These are phyloP conservation scores for Tupaia chinensis DNA, from an alignment of 2,113 vertebrate genomes.

Conservation along the genomic window DNA sequence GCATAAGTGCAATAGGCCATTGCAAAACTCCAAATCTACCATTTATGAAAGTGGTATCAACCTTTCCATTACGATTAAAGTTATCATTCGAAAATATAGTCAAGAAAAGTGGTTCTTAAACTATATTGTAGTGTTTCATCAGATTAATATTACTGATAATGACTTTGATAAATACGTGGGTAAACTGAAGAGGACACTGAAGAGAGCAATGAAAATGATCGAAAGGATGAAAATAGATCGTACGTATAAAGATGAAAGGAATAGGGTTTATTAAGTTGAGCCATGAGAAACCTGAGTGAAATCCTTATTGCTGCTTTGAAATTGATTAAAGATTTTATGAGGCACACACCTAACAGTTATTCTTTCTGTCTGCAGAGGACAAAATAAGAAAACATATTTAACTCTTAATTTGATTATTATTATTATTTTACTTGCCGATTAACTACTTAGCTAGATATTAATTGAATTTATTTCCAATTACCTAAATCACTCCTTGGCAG, in stretches of 20 bases:
- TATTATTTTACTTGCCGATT: conserved; percentile 47
- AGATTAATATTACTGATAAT: not conserved
- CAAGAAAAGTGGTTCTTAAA: not conserved
- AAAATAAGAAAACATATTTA: conserved; percentile 25
- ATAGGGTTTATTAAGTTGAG: not conserved
- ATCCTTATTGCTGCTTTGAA: not conserved
- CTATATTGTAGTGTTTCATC: not conserved
- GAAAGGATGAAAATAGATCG: conserved; percentile 5
- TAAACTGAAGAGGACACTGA: not conserved
- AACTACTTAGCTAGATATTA: conserved; percentile 47
- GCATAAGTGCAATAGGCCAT: not conserved
- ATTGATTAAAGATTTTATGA: not conserved
- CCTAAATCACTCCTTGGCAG: conserved; percentile 40
- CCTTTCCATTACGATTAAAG: not conserved
- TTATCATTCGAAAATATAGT: conserved; percentile 6
- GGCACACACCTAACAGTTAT: not conserved
- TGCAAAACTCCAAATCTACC: not conserved
- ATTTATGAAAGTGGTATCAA: not conserved
- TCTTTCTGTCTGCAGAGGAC: not conserved
- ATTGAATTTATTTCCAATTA: conserved; percentile 31
- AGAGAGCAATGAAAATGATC: not conserved
- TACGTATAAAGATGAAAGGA: not conserved
- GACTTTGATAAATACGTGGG: not conserved
- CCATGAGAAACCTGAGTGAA: conserved; percentile 35
- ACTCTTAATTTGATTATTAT: not conserved